phyloP scores from a whole-genome alignment of 2,797 vertebrate species.

The Nothura maculosa region DNA sequence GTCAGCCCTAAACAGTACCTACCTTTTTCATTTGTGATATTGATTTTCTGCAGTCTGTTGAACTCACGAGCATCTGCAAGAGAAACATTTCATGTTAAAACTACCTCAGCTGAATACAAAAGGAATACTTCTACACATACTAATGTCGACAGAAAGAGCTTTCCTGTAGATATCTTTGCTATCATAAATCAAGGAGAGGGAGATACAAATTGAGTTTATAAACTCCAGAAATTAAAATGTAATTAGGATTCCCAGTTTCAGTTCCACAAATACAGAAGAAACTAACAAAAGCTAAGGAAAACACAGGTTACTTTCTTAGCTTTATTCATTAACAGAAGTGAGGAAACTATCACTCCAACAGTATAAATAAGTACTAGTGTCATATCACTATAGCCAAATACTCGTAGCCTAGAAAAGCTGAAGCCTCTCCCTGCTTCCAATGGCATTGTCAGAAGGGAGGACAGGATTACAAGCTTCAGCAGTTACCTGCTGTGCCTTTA shows the following conservation, averaged over 20 bases:
- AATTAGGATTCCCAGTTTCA: not conserved
- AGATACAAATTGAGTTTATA: not conserved
- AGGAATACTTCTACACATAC: not conserved
- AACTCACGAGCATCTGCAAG: slow-evolving; percentile 79
- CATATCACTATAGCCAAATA: not conserved
- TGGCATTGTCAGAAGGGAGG: not conserved
- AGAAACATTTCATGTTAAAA: not conserved
- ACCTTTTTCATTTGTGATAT: slow-evolving; percentile 77
- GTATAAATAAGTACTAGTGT: not conserved
- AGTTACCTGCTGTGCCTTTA: not conserved
- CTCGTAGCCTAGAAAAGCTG: not conserved
- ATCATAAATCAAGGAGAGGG: not conserved
- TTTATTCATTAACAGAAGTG: not conserved
- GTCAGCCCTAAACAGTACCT: not conserved
- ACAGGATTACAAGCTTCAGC: not conserved
- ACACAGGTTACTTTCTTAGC: not conserved
- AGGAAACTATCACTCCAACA: not conserved
- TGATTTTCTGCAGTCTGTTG: slow-evolving; percentile 79
- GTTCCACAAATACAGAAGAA: not conserved
- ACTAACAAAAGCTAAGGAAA: not conserved
- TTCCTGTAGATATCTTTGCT: not conserved
- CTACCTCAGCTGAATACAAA: not conserved
- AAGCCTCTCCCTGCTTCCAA: not conserved
- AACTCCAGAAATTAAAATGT: not conserved
- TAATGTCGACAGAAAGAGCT: not conserved